Evolutionary conservation across 2,113 vertebrate genomes (phyloP), one percentile per base, ranked within the genome.

Genomic region (Phodopus roborovskii): DNA sequence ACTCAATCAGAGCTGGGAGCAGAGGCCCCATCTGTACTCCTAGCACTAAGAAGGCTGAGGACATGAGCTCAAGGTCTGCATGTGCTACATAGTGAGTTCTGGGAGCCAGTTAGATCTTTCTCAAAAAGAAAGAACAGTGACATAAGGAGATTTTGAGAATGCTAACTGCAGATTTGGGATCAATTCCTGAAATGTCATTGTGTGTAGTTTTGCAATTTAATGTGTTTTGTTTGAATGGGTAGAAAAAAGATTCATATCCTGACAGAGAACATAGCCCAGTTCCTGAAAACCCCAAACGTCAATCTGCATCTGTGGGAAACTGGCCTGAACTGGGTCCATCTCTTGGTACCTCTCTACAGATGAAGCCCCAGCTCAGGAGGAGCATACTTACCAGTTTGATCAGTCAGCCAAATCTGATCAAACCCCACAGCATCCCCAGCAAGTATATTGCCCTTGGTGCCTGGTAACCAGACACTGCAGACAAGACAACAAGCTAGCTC

Each of bases 231-330:
- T 92, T 82, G 58, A 1, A 42, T n/a, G 84, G 33, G 30, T 87
- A 86, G 88, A 94, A 87, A 68, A 79, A 89, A 91, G 86, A 85
- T 85, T 74, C 33, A 19, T n/a, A 70, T 58, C 24, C 26, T 75
- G 78, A 71, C 62, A 92, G 56, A 58, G 16, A 86, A 62, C 62
- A 92, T 39, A 39, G 17, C 10, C 39, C 30, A 30, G 42, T 33
- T 56, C 33, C 77, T 60, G 83, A 78, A 89, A 93, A 16, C 28
- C 56, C 10, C 13, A 71, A 16, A 17, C 16, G 4, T 20, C 13
- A 19, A 0, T 39, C 84, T 88, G 77, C 30, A 0, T n/a, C 75
- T 84, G 79, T 1, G 28, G 81, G 15, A 77, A 50, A 36, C 19
- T 56, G 10, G 0, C 9, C 0, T 26, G 53, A 89, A n/a, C 5